phyloP scores from a whole-genome alignment of 2,888 invertebrate species.

The Creontiades dilutus region DNA sequence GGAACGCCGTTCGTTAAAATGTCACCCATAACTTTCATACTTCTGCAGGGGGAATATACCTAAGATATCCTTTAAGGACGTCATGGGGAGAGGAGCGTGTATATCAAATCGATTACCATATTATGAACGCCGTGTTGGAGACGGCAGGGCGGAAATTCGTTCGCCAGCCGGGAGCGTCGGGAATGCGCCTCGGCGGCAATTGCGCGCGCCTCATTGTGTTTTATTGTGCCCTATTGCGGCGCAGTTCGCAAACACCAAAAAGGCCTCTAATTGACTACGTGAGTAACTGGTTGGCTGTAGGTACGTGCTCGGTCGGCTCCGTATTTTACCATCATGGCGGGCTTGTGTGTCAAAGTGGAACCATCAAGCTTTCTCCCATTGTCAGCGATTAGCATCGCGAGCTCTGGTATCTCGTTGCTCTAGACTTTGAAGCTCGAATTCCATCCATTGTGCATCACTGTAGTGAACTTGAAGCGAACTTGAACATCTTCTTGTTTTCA shows the following conservation, averaged over 20 bases:
- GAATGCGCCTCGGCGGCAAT: not conserved
- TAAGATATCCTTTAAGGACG: not conserved
- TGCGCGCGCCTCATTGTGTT: not conserved
- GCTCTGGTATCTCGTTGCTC: not conserved
- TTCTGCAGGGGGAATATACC: not conserved
- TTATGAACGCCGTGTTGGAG: not conserved
- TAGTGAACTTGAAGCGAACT: too few species aligned
- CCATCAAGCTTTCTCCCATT: conserved; percentile 47
- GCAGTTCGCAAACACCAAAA: conserved; percentile 39
- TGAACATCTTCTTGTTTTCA: too few species aligned
- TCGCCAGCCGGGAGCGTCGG: not conserved
- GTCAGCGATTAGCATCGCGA: conserved; percentile 24
- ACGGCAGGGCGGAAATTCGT: conserved; percentile 6
- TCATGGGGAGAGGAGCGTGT: not conserved
- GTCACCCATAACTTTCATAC: not conserved
- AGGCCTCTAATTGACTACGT: conserved; percentile 48
- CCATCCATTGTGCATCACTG: too few species aligned
- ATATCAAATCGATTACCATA: conserved; percentile 11
- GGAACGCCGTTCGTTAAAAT: not conserved
- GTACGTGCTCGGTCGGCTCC: not conserved
- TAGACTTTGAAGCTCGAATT: not conserved
- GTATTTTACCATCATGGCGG: not conserved
- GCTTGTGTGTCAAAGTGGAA: conserved; percentile 17
- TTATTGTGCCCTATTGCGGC: conserved; percentile 23
- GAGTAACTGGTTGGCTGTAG: conserved; percentile 17